Conservation (phyloP, 2,888 invertebrate genomes). For the Philonicus albiceps region DNA sequence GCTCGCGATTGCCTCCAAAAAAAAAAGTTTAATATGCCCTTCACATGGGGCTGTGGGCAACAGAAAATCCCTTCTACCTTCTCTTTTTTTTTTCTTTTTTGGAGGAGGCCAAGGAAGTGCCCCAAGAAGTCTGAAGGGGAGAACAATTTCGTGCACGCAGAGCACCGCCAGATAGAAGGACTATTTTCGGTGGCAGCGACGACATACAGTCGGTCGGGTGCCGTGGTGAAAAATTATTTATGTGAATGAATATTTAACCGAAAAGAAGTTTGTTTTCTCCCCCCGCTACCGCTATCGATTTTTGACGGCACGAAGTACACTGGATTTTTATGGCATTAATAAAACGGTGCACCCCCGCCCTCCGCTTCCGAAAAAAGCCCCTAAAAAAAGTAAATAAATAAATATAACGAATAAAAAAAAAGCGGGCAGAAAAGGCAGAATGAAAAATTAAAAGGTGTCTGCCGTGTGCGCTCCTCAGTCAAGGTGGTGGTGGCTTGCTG, state of each 20-base stretch:
- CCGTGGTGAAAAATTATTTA: conserved; percentile 15
- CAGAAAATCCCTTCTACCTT: too few species aligned
- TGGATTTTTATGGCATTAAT: background rate
- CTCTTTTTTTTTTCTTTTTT: background rate
- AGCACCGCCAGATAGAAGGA: background rate
- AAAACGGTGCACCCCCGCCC: background rate
- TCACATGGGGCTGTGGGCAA: background rate
- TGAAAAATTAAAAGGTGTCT: background rate
- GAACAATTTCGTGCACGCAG: background rate
- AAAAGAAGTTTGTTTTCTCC: background rate
- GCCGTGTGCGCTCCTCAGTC: background rate
- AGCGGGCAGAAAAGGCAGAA: background rate
- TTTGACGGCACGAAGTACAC: conserved; percentile 6
- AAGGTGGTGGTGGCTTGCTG: background rate
- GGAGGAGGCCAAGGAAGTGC: background rate
- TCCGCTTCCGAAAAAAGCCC: background rate
- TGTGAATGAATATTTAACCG: conserved; percentile 11
- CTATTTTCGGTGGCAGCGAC: background rate
- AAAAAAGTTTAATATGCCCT: background rate
- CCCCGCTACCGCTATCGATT: background rate
- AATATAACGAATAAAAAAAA: background rate
- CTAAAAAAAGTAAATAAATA: too few species aligned
- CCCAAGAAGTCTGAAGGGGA: background rate
- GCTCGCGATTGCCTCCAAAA: background rate
- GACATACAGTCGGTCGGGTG: background rate